phyloP scores from a whole-genome alignment of 2,888 invertebrate species.

The Xylota sylvarum region DNA sequence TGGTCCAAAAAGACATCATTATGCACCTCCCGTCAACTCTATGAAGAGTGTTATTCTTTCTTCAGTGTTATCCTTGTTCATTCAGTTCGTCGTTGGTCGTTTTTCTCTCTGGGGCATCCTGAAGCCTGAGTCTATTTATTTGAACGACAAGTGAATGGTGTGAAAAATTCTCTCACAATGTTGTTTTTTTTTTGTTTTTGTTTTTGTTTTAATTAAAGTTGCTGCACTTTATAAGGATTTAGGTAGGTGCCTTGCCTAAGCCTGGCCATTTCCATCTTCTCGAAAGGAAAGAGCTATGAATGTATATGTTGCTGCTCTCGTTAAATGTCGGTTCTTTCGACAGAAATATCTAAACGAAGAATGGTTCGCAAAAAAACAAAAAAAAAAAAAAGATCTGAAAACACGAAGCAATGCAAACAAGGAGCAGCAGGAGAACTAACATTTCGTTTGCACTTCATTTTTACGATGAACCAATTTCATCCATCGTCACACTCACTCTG shows the following conservation, averaged over 20 bases:
- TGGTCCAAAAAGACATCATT: conserved; percentile 60
- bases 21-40: conserved; percentile 62
- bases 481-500: conserved; percentile 62
- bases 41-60: conserved; percentile 49
- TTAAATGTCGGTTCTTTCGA: conserved; percentile 54
- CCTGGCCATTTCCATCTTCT: background rate
- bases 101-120: background rate
- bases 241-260: conserved; percentile 15
- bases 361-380: conserved; percentile 6
- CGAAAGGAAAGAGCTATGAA: background rate
- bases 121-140: conserved; percentile 35
- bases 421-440: conserved; percentile 56
- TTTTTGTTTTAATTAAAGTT: conserved; percentile 71
- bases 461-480: conserved; percentile 74
- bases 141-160: conserved; percentile 62
- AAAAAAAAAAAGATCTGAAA: too few relatives aligned
- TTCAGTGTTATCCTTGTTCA: conserved; percentile 56
- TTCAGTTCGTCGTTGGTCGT: conserved; percentile 14
- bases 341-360: conserved; percentile 51
- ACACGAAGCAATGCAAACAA: conserved; percentile 61
- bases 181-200: conserved; percentile 1
- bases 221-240: conserved; percentile 58
- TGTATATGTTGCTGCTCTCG: conserved; percentile 14
- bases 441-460: conserved; percentile 75
- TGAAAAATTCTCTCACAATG: conserved; percentile 53